Evolutionary conservation across 2,113 vertebrate genomes (phyloP).

Genomic region (Syngnathus floridae): DNA sequence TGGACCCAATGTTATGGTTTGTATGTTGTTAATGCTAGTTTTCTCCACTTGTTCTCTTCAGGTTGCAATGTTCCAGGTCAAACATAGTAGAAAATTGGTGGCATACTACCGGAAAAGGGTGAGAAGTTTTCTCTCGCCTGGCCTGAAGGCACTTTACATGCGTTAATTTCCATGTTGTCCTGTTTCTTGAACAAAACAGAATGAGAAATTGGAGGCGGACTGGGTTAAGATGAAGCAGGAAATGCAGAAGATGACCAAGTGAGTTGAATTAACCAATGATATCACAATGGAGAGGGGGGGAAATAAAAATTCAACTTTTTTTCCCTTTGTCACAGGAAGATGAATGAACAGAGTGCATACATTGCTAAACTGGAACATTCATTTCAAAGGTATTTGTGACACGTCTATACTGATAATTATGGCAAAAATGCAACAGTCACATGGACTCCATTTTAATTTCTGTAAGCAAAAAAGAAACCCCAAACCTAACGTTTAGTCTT

Average conservation of each 20-base stretch:
- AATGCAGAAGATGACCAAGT: slow-evolving; percentile 76
- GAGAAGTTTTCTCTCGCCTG: slow-evolving; percentile 12
- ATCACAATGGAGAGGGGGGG: not conserved
- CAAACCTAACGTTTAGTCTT: slow-evolving; percentile 1
- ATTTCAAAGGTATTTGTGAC: slow-evolving; percentile 60
- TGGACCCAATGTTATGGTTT: not conserved
- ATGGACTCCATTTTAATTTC: not conserved
- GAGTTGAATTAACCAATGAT: slow-evolving; percentile 34
- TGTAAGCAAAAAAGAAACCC: not conserved
- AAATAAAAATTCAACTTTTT: not conserved
- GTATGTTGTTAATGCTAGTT: not conserved
- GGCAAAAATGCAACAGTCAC: not conserved
- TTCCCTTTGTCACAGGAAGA: slow-evolving; percentile 50
- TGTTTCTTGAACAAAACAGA: slow-evolving; percentile 55
- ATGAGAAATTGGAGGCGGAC: slow-evolving; percentile 73
- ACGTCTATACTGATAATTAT: not conserved
- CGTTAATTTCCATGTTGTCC: too few relatives aligned
- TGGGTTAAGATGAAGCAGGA: slow-evolving; percentile 73
- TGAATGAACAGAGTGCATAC: slow-evolving; percentile 67
- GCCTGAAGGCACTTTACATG: not conserved
- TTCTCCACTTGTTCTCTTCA: slow-evolving; percentile 43
- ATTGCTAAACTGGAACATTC: slow-evolving; percentile 68
- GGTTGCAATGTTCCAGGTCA: slow-evolving; percentile 84
- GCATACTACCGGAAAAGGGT: slow-evolving; percentile 77
- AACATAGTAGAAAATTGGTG: slow-evolving; percentile 76